Evolutionary conservation across 2,888 invertebrate genomes (phyloP).

Genomic region (Eristalinus sepulchralis): DNA sequence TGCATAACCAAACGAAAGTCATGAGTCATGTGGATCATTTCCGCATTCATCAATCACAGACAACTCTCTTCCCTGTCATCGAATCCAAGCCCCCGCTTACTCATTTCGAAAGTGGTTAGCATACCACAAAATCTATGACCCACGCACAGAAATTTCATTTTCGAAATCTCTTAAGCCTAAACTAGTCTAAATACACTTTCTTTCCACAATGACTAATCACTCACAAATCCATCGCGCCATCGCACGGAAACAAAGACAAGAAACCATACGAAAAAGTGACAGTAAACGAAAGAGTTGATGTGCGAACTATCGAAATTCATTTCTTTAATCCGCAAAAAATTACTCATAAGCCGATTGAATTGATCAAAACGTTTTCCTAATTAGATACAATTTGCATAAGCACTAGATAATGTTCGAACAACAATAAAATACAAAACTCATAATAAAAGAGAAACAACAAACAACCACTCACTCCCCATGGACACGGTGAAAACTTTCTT

Average conservation of each 20-base stretch:
- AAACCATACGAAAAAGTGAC: constrained; percentile 2
- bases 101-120: background rate
- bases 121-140: background rate
- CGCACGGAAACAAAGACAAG: background rate
- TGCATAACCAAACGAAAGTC: background rate
- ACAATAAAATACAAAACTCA: background rate
- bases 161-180: background rate
- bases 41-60: background rate
- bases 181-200: constrained; percentile 22
- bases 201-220: constrained; percentile 21
- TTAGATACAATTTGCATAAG: constrained; percentile 51
- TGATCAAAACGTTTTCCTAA: constrained; percentile 13
- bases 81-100: background rate
- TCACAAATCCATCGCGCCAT: constrained; percentile 3
- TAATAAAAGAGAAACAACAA: constrained; percentile 1
- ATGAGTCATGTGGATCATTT: background rate
- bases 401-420: constrained; percentile 8
- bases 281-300: constrained; percentile 34
- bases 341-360: constrained; percentile 25
- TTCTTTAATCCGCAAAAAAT: constrained; percentile 22
- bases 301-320: constrained; percentile 15
- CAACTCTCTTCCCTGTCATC: background rate
- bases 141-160: background rate
- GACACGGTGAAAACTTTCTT: constrained; percentile 60
- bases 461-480: constrained; percentile 15